A percentile compares a stretch with the other conserved stretches of the same genome.
Evolutionary conservation across 2,888 invertebrate genomes (phyloP).

Genomic region (Cremastobaeus sp.): DNA sequence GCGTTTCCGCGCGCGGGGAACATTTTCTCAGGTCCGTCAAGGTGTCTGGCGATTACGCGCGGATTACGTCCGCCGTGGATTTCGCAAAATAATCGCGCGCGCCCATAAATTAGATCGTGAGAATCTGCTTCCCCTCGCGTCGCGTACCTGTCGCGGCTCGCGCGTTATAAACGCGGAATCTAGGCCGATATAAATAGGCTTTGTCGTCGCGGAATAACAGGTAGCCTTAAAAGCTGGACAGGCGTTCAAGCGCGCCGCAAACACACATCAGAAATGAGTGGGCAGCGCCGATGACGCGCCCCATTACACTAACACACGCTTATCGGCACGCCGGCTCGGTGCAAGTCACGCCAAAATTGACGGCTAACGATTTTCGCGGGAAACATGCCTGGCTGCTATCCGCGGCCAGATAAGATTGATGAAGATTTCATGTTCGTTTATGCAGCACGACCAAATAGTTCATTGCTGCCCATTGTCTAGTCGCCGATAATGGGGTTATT

Average conservation of each 20-base stretch:
- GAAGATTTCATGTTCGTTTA: too few species aligned
- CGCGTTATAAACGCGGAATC: constrained; percentile 76
- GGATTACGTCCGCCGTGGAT: constrained; percentile 51
- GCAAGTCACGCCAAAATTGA: background rate
- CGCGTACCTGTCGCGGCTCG: constrained; percentile 64
- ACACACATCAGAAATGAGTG: constrained; percentile 47
- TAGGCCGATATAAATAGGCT: constrained; percentile 78
- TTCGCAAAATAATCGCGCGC: constrained; percentile 69
- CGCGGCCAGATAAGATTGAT: too few species aligned
- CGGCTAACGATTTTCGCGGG: too few species aligned
- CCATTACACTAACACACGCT: constrained; percentile 14
- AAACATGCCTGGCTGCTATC: too few species aligned
- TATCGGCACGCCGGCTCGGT: background rate
- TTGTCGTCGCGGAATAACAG: constrained; percentile 76
- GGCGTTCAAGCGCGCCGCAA: constrained; percentile 57
- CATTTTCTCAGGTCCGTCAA: constrained; percentile 32
- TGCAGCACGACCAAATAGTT: too few species aligned
- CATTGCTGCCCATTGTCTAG: too few species aligned
- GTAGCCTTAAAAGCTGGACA: constrained; percentile 74
- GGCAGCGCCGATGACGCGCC: constrained; percentile 45
- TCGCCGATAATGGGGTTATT: too few species aligned
- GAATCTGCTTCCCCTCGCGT: constrained; percentile 70
- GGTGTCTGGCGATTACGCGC: constrained; percentile 25
- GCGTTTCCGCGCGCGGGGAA: too few species aligned
- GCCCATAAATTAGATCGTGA: constrained; percentile 71